These are phyloP conservation scores for Dendrolimus houi DNA, from an alignment of 2,888 invertebrate species.

Conservation along the genomic window DNA sequence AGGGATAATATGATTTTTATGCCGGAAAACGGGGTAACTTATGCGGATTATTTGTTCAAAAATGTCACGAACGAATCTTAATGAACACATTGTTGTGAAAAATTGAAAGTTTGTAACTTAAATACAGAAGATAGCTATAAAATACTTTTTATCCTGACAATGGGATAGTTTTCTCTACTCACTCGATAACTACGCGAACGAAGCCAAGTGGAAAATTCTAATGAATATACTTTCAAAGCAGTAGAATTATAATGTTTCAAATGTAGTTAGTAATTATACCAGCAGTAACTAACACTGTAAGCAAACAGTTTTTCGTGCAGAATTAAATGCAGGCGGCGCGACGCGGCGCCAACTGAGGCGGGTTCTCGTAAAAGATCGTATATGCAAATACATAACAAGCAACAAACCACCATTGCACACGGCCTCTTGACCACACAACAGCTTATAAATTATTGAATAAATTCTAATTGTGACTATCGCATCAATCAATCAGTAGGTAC, in stretches of 20 bases:
- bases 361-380: slow-evolving; percentile 56
- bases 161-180: no score
- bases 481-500: slow-evolving; percentile 45
- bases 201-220: no score
- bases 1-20: no score
- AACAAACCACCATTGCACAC: slow-evolving; percentile 18
- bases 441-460: slow-evolving; percentile 63
- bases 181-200: no score
- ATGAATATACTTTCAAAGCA: neutral
- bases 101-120: no score
- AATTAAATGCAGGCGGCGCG: slow-evolving; percentile 61
- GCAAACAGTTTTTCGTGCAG: slow-evolving; percentile 64
- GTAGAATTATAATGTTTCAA: neutral
- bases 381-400: slow-evolving; percentile 57
- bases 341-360: slow-evolving; percentile 64
- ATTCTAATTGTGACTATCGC: slow-evolving; percentile 50
- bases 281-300: slow-evolving; percentile 46
- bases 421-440: slow-evolving; percentile 44
- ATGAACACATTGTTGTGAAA: no score
- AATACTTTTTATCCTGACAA: no score
- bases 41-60: no score
- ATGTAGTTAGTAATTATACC: slow-evolving; percentile 15
- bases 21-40: no score
- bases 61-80: no score
- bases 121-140: no score